phyloP scores from a whole-genome alignment of 2,888 invertebrate species.

The Sminthurides aquaticus region DNA sequence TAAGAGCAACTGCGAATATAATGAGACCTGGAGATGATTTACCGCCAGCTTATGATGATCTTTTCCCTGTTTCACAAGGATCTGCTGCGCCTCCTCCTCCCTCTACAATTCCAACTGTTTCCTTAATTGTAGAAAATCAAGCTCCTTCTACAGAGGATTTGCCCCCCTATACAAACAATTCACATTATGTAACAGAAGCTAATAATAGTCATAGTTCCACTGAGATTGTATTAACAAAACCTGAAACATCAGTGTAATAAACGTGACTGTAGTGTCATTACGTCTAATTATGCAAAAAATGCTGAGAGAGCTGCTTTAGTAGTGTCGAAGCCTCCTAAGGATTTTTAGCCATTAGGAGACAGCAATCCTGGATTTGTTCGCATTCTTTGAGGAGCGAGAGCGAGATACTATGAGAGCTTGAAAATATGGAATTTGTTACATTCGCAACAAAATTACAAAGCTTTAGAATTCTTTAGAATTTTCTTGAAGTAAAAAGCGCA shows the following conservation, averaged over 20 bases:
- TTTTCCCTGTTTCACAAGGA: slow-evolving; percentile 14
- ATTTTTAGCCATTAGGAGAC: too few species aligned
- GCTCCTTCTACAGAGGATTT: not conserved
- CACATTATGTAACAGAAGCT: too few species aligned
- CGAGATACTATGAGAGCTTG: too few species aligned
- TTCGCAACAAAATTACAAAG: too few species aligned
- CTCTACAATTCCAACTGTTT: slow-evolving; percentile 5
- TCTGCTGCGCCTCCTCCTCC: slow-evolving; percentile 2
- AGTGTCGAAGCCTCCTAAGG: too few species aligned
- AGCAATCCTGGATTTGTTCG: too few species aligned
- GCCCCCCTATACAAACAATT: not conserved
- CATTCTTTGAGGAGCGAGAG: too few species aligned
- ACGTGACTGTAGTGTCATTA: too few species aligned
- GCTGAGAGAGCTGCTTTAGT: too few species aligned
- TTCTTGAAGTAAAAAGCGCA: not conserved
- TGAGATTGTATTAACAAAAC: not conserved
- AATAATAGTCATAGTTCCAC: not conserved
- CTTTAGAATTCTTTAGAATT: too few species aligned
- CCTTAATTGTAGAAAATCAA: slow-evolving; percentile 1
- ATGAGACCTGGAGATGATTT: slow-evolving; percentile 9
- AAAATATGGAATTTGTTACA: too few species aligned
- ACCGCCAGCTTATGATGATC: slow-evolving; percentile 17
- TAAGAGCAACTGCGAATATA: not conserved
- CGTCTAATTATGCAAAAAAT: too few species aligned
- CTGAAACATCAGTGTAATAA: not conserved